A percentile compares a stretch with the other conserved stretches of the same genome.
phyloP scores from a whole-genome alignment of 2,113 vertebrate genomes.

The Motacilla alba region DNA sequence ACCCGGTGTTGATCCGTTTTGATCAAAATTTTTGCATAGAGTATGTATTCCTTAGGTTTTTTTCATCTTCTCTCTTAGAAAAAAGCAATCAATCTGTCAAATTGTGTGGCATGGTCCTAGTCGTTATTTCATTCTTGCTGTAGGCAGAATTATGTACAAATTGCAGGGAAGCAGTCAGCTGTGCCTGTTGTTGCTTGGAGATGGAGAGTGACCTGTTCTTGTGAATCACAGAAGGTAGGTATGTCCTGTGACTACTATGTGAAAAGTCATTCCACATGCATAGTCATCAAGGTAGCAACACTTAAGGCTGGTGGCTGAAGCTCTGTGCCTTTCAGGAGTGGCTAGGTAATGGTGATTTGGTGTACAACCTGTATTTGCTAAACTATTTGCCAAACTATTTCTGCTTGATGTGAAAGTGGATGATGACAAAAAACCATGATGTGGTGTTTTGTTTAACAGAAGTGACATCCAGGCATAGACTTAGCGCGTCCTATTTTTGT shows the following conservation, averaged over 20 bases:
- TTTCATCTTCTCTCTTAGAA: neutral
- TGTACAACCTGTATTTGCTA: neutral
- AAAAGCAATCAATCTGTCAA: neutral
- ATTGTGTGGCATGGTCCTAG: neutral
- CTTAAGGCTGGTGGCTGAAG: neutral
- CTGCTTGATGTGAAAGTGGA: neutral
- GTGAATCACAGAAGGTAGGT: neutral
- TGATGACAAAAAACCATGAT: neutral
- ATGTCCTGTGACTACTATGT: neutral
- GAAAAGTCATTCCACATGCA: neutral
- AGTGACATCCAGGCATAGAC: neutral
- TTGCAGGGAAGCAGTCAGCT: neutral
- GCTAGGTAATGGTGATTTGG: neutral
- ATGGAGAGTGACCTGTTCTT: neutral
- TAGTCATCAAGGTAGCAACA: neutral
- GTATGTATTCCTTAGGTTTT: neutral
- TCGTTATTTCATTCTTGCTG: neutral
- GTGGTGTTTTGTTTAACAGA: neutral
- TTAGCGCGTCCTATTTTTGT: slow-evolving; percentile 3
- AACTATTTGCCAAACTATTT: neutral
- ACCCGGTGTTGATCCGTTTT: neutral
- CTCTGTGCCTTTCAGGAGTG: neutral
- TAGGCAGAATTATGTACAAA: neutral
- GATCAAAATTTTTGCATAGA: neutral
- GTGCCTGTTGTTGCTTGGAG: neutral